Evolutionary conservation across 2,888 invertebrate genomes (phyloP), one percentile per base, ranked within the genome.

Genomic region (Papilio protenor): DNA sequence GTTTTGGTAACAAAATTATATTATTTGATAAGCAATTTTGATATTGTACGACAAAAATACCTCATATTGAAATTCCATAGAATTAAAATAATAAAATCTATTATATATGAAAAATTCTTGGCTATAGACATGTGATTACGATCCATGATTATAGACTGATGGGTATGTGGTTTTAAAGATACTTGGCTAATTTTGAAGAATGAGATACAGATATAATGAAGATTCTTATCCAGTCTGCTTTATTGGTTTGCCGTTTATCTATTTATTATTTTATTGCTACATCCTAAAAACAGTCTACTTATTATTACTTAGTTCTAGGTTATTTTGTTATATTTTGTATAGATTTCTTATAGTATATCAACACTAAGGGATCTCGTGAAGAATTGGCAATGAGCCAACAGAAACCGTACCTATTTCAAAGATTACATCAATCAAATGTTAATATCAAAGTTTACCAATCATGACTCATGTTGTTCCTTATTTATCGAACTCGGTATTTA

Each of bases 401-500:
- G 11, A 45, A 66, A 66, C 40, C 18, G 18, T 45, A 45, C 40
- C 40, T 40, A 66, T 66, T 45, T 40, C n/a, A n/a, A 40, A n/a
- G 40, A 66, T 66, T 16, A 66, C 66, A 66, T 66, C 40, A 66
- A 66, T 66, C 66, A 45, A 66, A 66, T 66, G 66, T 66, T 66
- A 66, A 66, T 66, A 66, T 45, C 40, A 66, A 66, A 66, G 66
- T 66, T 66, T 66, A 66, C 12, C 40, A 66, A 40, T 64, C 33
- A 64, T 64, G 64, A 64, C 45, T 66, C 66, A 66, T n/a, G 11
- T 18, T 33, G 40, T 14, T 61, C 2, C 27, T 61, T 64, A 33
- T 66, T 66, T 66, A 40, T 45, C n/a, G 66, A 11, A 40, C n/a
- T 66, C 21, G 1, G 27, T 16, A 8, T 33, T 33, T 27, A 64